Conservation (phyloP, 2,113 vertebrate genomes). For the Poeciliopsis prolifica region DNA sequence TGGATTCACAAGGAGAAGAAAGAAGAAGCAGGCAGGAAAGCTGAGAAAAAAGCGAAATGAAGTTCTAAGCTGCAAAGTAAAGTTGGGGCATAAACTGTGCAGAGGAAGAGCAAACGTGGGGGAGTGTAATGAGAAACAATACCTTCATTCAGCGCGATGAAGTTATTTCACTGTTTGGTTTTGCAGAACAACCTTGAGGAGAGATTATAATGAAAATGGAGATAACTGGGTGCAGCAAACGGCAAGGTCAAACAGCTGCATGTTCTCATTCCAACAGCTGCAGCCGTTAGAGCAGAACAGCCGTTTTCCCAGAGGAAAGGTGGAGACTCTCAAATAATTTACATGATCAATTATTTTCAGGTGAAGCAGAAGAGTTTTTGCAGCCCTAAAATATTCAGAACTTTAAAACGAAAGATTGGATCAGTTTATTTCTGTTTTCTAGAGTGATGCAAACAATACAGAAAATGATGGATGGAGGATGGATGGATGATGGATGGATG, state of each 20-base stretch:
- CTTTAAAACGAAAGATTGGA: no score
- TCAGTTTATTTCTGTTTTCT: no score
- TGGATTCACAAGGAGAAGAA: not conserved
- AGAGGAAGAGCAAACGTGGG: conserved; percentile 18
- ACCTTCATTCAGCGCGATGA: conserved; percentile 18
- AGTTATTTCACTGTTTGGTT: conserved; percentile 17
- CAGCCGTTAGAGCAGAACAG: not conserved
- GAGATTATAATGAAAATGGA: conserved; percentile 15
- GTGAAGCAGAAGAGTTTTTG: no score
- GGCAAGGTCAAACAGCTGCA: conserved; percentile 8
- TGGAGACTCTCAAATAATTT: not conserved
- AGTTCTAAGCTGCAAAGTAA: conserved; percentile 8
- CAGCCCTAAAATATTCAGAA: no score
- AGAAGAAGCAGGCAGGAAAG: no score
- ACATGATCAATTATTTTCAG: no score
- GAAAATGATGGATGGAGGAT: not conserved
- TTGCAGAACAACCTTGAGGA: conserved; percentile 33
- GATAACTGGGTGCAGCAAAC: conserved; percentile 19
- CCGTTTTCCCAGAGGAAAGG: not conserved
- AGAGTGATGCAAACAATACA: not conserved
- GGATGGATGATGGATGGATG: no score
- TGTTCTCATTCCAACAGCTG: conserved; percentile 14
- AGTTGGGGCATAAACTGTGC: not conserved
- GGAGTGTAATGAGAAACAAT: conserved; percentile 16
- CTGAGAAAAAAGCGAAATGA: conserved; percentile 4